Percentiles rank a stretch among this genome's conserved stretches.
Evolutionary conservation across 1,140 invertebrate genomes (phyloP).

Genomic region (Drosophila rufa): DNA sequence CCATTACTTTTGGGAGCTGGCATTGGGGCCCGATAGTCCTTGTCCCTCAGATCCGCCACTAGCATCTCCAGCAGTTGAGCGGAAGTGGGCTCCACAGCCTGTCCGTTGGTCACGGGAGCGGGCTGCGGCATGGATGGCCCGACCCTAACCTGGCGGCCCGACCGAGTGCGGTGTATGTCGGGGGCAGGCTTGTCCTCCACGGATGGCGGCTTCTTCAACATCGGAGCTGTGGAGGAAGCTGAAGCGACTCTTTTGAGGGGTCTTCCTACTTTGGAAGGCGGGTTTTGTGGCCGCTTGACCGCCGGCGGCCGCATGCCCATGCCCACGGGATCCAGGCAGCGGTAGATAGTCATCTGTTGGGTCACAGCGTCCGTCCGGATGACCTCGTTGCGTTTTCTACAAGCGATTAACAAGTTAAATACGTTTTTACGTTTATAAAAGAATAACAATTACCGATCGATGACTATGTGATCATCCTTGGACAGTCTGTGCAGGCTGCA

Average conservation of each 20-base stretch:
- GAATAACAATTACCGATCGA: conserved; percentile 58
- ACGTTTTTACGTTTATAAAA: neutral
- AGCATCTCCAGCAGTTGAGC: conserved; percentile 39
- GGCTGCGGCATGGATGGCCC: conserved; percentile 48
- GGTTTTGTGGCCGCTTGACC: neutral
- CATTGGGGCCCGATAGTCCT: conserved; percentile 56
- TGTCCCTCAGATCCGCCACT: conserved; percentile 61
- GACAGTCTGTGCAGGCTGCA: conserved; percentile 69
- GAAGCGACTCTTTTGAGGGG: conserved; percentile 29
- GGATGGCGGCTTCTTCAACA: neutral
- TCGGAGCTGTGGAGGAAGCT: neutral
- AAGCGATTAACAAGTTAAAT: neutral
- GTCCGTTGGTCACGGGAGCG: neutral
- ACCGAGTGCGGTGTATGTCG: conserved; percentile 55
- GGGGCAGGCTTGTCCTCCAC: conserved; percentile 6
- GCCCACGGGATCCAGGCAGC: conserved; percentile 63
- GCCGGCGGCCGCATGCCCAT: conserved; percentile 58
- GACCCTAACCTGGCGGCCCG: conserved; percentile 61
- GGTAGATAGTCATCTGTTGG: conserved; percentile 77
- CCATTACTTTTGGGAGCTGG: conserved; percentile 6
- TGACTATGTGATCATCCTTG: conserved; percentile 74
- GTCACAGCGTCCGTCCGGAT: conserved; percentile 61
- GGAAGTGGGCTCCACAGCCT: conserved; percentile 28
- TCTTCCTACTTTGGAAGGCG: conserved; percentile 23
- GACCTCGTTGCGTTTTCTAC: conserved; percentile 75